Conservation (phyloP, 35 echinoderm and acorn worm species). For the Patiria miniata region DNA sequence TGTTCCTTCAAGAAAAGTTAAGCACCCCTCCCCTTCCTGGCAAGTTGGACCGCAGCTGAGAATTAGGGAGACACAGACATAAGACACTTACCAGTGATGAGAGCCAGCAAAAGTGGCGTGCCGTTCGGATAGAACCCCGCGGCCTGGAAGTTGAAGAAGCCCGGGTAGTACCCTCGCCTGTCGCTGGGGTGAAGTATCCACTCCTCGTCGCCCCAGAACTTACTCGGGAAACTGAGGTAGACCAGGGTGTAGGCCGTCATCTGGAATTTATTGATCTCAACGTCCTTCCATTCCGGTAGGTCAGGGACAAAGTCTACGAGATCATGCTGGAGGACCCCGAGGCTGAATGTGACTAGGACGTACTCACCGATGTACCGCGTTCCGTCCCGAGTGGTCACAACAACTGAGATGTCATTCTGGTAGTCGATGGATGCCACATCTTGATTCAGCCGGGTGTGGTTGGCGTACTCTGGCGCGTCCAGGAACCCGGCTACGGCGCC, state of each 20-base stretch:
- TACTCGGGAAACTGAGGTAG: slow-evolving; percentile 41
- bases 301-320: slow-evolving; percentile 47
- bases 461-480: not conserved
- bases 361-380: not conserved
- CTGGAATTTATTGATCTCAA: slow-evolving; percentile 10
- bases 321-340: slow-evolving; percentile 43
- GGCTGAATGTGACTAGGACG: slow-evolving; percentile 53
- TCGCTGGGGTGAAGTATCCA: slow-evolving; percentile 1
- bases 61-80: no score
- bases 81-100: not conserved
- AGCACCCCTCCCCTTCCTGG: no score
- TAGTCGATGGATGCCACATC: slow-evolving; percentile 34
- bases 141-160: slow-evolving; percentile 42
- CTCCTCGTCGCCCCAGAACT: slow-evolving; percentile 50
- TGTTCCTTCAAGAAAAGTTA: no score
- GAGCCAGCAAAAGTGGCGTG: slow-evolving; percentile 42
- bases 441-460: slow-evolving; percentile 26
- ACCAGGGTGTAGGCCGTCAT: slow-evolving; percentile 21
- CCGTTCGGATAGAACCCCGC: slow-evolving; percentile 24
- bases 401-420: not conserved
- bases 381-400: slow-evolving; percentile 41
- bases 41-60: no score
- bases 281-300: slow-evolving; percentile 53
- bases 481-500: not conserved
- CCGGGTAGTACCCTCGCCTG: slow-evolving; percentile 29